A percentile compares a stretch with the other conserved stretches of the same genome.
Evolutionary conservation across 1,140 invertebrate species (phyloP).

Genomic region (Antheraea mylitta): DNA sequence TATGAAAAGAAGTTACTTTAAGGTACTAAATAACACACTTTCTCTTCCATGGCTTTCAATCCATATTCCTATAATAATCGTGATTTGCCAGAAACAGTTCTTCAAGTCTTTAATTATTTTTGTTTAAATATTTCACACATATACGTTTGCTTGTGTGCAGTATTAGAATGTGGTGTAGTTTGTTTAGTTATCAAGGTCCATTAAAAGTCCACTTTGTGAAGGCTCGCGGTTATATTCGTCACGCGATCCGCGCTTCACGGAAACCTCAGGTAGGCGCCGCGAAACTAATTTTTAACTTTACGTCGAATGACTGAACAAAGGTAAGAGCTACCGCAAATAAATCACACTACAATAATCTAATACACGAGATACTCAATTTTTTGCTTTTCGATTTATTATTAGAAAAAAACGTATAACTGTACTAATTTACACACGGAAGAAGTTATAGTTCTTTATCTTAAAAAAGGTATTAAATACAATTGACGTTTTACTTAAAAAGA

Average conservation of each 20-base stretch:
- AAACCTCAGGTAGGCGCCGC: conserved; percentile 54
- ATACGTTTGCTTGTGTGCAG: conserved; percentile 11
- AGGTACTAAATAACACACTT: neutral
- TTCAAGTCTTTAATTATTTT: neutral
- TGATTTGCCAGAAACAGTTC: neutral
- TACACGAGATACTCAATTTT: conserved; percentile 30
- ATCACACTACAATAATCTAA: conserved; percentile 25
- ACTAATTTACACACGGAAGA: too few species aligned
- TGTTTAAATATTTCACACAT: conserved; percentile 2
- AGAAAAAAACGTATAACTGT: too few species aligned
- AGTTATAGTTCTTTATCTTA: too few species aligned
- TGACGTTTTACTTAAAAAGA: too few species aligned
- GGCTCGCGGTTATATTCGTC: conserved; percentile 47
- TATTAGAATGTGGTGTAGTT: conserved; percentile 21
- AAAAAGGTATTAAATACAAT: too few species aligned
- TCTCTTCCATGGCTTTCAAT: too few species aligned
- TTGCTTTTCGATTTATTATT: conserved; percentile 15
- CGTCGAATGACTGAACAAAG: conserved; percentile 33
- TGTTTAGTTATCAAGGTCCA: conserved; percentile 31
- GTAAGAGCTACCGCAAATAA: conserved; percentile 23
- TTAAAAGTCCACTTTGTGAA: conserved; percentile 42
- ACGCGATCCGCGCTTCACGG: conserved; percentile 50
- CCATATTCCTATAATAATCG: neutral
- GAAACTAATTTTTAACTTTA: conserved; percentile 35
- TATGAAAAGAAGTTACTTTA: conserved; percentile 26